Base-by-base conservation (phyloP, 2,113 vertebrate genomes). In the Xyliphius kryptos region DNA sequence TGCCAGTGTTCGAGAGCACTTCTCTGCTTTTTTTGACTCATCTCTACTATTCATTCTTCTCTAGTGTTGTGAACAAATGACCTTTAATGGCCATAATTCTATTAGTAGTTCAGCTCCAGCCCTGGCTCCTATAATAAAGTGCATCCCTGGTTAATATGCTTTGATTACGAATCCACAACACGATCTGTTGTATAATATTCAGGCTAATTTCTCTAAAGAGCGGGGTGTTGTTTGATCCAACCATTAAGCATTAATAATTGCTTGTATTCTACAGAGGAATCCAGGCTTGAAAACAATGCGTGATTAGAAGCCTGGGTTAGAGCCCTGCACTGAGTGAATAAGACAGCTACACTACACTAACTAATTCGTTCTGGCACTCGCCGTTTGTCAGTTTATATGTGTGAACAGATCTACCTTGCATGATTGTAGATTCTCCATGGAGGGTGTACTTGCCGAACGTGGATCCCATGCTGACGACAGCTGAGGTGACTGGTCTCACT, bases 401-500 rank as follows among this genome's bases (percentile, higher is more conserved):
- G 11, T 40, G n/a, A 41, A 52, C 10, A 12, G n/a, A n/a, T n/a
- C n/a, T 32, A 4, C 14, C 68, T 37, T 57, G 36, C 61, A 14
- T 68, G 67, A 48, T 64, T 56, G 13, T 76, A 98, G 95, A 97
- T 81, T 98, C 95, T 9, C 95, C 95, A 0, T 98, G 95, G 95
- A 97, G 92, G 76, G 88, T 95, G 49, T 92, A 94, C 74, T 82
- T 95, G 20, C 86, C 92, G 0, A 82, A 92, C 32, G 85, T 97
- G 1, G 79, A 89, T 73, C 90, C 93, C 0, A 79, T 80, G 5
- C 78, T 87, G 83, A 89, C 87, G 0, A 1, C 78, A 1, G 76
- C 89, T 22, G 85, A 88, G 2, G 91, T 97, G 82, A 90, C 85
- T 0, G 92, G 92, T 44, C 88, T 98, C 50, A 97, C 92, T 0